Conservation (phyloP, 2,797 vertebrate genomes). For the Bufotes viridis region DNA sequence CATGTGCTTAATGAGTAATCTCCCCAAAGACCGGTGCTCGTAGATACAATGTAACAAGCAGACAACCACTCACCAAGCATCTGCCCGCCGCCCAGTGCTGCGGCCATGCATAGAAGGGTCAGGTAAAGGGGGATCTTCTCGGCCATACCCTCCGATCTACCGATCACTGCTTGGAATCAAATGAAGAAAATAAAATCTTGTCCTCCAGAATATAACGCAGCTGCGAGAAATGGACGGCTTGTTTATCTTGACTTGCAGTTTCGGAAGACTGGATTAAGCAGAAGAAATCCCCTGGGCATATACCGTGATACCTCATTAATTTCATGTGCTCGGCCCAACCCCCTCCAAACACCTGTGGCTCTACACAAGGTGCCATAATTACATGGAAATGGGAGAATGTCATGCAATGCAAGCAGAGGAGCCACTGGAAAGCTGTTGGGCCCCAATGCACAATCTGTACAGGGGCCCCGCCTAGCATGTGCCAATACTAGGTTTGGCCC, state of each 20-base stretch:
- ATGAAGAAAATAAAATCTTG: background rate
- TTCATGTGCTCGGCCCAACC: background rate
- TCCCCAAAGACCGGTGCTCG: background rate
- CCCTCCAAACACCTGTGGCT: conserved; percentile 44
- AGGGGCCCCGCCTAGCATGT: background rate
- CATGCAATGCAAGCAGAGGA: background rate
- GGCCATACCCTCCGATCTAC: conserved; percentile 2
- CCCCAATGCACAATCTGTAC: background rate
- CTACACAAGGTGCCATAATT: background rate
- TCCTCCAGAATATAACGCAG: background rate
- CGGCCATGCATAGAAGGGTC: background rate
- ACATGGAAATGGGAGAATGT: too few species aligned
- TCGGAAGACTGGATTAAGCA: conserved; percentile 18
- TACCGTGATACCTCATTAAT: conserved; percentile 15
- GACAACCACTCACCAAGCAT: conserved; percentile 20
- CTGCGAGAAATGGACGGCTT: background rate
- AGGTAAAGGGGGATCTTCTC: background rate
- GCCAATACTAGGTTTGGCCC: too few species aligned
- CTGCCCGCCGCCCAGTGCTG: conserved; percentile 1
- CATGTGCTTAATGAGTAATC: background rate
- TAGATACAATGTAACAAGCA: conserved; percentile 18
- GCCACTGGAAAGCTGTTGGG: background rate
- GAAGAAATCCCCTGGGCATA: conserved; percentile 11
- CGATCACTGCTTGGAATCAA: background rate
- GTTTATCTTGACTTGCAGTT: conserved; percentile 1